Base-by-base conservation (phyloP, 2,888 invertebrate genomes). In the Hybos culiciformis region DNA sequence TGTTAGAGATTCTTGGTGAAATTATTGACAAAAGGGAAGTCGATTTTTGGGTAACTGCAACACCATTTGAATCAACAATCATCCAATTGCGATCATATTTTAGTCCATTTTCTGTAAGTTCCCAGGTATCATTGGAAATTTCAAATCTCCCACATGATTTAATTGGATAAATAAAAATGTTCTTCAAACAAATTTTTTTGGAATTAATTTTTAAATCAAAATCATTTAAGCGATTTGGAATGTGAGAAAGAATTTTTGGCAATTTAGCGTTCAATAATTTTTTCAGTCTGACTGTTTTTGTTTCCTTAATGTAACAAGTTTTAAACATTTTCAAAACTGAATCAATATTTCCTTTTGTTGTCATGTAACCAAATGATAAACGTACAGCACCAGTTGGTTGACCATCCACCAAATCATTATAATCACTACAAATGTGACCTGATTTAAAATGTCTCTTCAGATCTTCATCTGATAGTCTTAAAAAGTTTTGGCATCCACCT, bases 11-110 rank as follows among this genome's bases (percentile, higher is more conserved):
- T 33, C 58, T 56, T 1, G 94, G 92, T 51, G 66, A 70, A 41
- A 96, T 74, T 48, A 84, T 67, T 60, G 91, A 90, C 62, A 97
- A 72, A 49, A 73, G 73, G 2, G 82, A 73, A 54, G 80, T 78
- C 46, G 83, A 77, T 65, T 96, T 94, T 63, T 94, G 93, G 3
- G 90, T 92, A 41, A 96, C 66, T 46, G 85, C 83, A 46, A 83
- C 76, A 14, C 92, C 92, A 55, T 77, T 73, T 8, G 77, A 74
- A 54, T 80, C 83, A 7, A 90, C 74, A 46, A 97, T 80, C 87
- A 94, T 90, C 92, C 93, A 97, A 57, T 83, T 78, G 51, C 96
- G 74, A 64, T 97, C 97, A 62, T 81, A 90, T 55, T 80, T 72
- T 24, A 97, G 72, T 1, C 96, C 96, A 54, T 78, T 79, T 0